Base-by-base conservation (phyloP, 2,888 invertebrate species). In the Sympetrum striolatum region DNA sequence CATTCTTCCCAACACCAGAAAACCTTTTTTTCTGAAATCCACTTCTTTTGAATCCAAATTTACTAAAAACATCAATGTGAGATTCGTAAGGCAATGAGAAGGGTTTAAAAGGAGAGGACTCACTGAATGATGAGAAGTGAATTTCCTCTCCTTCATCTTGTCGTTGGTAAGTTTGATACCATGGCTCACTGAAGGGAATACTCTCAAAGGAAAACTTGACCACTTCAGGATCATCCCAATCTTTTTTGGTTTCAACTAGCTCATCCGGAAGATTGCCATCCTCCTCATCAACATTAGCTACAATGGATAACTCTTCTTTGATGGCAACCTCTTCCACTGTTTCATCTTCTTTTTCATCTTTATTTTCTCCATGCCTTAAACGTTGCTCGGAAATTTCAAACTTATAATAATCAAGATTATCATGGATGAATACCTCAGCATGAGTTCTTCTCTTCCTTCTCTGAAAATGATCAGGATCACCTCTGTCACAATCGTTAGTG, bases 101-200 rank as follows among this genome's bases (percentile, higher is more conserved):
- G 25, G 96, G 95, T 92, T 96, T 95, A 92, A 95, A 94, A 92
- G 95, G 95, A 91, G 95, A 93, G 2, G 95, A 95, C 95, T 91
- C 91, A 90, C 94, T 94, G 91, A 96, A 95, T 93, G 95, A 95
- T 92, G 94, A 95, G 92, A 96, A 95, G 91, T 95, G 92, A 25
- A 91, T 94, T 91, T 96, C 96, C 91, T 96, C 95, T 25, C 96
- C 96, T 90, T 95, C 95, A 93, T 97, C 97, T 93, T 97, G 97
- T 0, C 98, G 95, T 91, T 95, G 95, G 93, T 97, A 98, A 0
- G 97, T 96, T 91, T 96, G 95, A 93, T 96, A 97, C 98, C 98
- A 98, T 0, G 97, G 95, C 93, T 97, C 97, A 37, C 96, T 95
- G 60, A 94, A 94, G 0, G 97, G 97, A 91, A 97, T 94, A 25